Base-by-base conservation (phyloP, 2,797 vertebrate species). In the Centroberyx gerrardi region DNA sequence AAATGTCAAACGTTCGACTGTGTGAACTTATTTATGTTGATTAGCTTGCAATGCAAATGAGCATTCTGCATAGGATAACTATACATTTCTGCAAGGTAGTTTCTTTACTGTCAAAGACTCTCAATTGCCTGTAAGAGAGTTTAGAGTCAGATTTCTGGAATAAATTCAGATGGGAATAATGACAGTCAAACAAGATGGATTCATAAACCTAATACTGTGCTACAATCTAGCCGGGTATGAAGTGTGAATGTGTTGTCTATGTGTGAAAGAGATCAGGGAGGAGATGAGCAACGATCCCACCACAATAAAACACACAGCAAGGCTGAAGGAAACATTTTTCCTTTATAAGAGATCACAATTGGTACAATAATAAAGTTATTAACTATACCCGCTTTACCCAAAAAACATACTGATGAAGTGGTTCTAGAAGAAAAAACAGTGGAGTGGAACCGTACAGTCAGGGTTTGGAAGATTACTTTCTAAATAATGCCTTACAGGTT, bases 291-390 rank as follows among this genome's bases (percentile, higher is more conserved):
- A 18, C 59, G 15, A 74, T 53, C 38, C 28, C 10, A 62, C 75
- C 52, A 64, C 49, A 88, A 48, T 18, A 65, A 72, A 36, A 77
- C 44, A 60, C 49, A 49, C 44, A 73, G 9, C 56, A 53, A 51
- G 48, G 17, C 52, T 78, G 52, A 64, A 62, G 59, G 51, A 80
- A 77, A 78, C 68, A 64, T 65, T 60, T 73, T 33, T 81, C 55
- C 81, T 85, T 89, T 84, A 88, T 81, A 89, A 89, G 89, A 88
- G 79, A 83, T 84, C 70, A 90, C 80, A 85, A 59, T 71, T 61
- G 46, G 66, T 67, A 61, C 78, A 89, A 85, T 78, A 83, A 87
- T 76, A 84, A 88, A 80, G 29, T 75, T 68, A 82, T 82, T 63
- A 66, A 74, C 84, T 80, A 89, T 80, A 88, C 84, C 88, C 82